Evolutionary conservation across 2,113 vertebrate genomes (phyloP).

Genomic region (Embiotoca jacksoni): DNA sequence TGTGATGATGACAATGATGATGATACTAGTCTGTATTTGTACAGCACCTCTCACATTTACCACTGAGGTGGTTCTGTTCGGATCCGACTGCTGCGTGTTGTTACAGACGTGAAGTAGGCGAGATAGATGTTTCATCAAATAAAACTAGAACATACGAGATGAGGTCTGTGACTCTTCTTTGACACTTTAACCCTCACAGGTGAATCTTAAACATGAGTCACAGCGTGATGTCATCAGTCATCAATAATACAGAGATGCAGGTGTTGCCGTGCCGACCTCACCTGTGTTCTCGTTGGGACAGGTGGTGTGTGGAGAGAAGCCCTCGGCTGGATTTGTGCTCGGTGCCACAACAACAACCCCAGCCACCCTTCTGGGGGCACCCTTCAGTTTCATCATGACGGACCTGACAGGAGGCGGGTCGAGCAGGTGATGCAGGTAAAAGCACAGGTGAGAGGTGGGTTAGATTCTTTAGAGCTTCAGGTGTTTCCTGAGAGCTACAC

Average conservation of each 20-base stretch:
- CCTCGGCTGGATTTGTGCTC: slow-evolving; percentile 72
- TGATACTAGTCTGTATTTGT: no score
- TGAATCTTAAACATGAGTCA: no score
- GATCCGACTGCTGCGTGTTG: no score
- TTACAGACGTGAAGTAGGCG: no score
- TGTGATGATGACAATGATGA: no score
- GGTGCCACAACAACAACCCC: slow-evolving; percentile 89
- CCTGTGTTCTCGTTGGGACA: slow-evolving; percentile 93
- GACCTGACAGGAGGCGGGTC: slow-evolving; percentile 71
- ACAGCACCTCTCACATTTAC: no score
- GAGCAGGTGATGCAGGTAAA: background rate
- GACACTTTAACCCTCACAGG: no score
- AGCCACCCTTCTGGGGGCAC: slow-evolving; percentile 82
- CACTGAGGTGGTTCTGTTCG: no score
- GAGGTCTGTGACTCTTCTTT: no score
- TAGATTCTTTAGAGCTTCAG: slow-evolving; percentile 7
- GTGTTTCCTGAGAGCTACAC: slow-evolving; percentile 24
- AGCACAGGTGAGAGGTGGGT: slow-evolving; percentile 12
- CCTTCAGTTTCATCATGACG: slow-evolving; percentile 90
- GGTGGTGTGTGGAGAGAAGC: slow-evolving; percentile 88
- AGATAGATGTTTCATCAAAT: no score
- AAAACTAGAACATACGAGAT: no score
- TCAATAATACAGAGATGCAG: background rate
- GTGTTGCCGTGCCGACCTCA: slow-evolving; percentile 39
- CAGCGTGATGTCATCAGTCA: no score